Evolutionary conservation across 2,797 vertebrate genomes (phyloP), one percentile per base, ranked within the genome.

Genomic region (Vireo griseus): DNA sequence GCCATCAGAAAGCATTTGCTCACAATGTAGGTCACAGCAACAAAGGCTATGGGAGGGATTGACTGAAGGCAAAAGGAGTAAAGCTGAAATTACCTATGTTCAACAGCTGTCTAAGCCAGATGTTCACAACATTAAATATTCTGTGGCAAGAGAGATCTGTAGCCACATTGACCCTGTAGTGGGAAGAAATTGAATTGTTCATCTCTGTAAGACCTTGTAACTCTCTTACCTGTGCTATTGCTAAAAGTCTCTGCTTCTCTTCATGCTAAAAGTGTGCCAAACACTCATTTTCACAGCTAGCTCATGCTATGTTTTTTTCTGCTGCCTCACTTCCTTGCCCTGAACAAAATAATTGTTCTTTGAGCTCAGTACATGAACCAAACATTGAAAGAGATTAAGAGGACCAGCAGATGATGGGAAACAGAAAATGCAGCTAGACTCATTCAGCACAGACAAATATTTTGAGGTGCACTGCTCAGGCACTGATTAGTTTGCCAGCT

Each of bases 11-110:
- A 84, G 85, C 87, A 90, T 95, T 94, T 96, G 85, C 73, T 94
- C 76, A 66, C 67, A 96, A 95, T 96, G 82, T 96, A 95, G 94
- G 95, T 95, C 92, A 97, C 73, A 44, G 82, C 79, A 90, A 96
- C 75, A 83, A 96, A 94, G 79, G 76, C 82, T 67, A 18, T 48
- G 61, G 78, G 66, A 90, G 66, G 42, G 84, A 86, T 4, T 90
- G 89, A 84, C 54, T 86, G 79, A 93, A 94, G 62, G 87, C 50
- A 88, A 58, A 71, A 80, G 76, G 69, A 94, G 75, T 29, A 50
- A 88, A 73, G 79, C 79, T 95, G 85, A 91, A 89, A 91, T 80
- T 75, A 87, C 73, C 85, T 88, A 35, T 28, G 59, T 73, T 71
- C 58, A 91, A 37, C 93, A 96, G 96, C 84, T 95, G 86, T 33